Conservation (phyloP, 2,797 vertebrate genomes). For the Sparidentex hasta region DNA sequence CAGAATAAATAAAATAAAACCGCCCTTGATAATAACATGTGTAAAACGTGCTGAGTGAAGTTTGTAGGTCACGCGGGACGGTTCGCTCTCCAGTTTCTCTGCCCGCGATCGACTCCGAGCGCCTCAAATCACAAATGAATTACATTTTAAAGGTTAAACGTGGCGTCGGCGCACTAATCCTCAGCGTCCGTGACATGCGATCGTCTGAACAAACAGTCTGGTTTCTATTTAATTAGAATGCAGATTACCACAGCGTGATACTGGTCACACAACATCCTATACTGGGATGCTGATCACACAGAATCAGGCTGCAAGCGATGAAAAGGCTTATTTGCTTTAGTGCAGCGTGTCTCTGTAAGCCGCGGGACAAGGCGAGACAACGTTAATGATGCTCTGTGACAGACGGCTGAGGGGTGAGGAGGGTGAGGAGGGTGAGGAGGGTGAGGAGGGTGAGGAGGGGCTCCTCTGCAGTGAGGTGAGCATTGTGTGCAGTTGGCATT, state of each 20-base stretch:
- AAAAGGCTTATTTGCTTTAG: constrained; percentile 72
- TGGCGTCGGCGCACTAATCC: constrained; percentile 52
- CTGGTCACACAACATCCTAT: constrained; percentile 7
- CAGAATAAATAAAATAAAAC: not conserved
- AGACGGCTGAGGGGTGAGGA: constrained; percentile 18
- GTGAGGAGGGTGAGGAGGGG: constrained; percentile 7
- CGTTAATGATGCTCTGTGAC: constrained; percentile 71
- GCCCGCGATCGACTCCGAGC: not conserved
- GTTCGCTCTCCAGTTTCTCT: not conserved
- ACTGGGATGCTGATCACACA: constrained; percentile 20
- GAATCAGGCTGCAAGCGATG: constrained; percentile 38
- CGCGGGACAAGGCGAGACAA: constrained; percentile 54
- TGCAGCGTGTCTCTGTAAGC: constrained; percentile 61
- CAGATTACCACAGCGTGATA: constrained; percentile 42
- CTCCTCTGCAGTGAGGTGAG: constrained; percentile 50
- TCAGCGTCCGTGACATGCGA: constrained; percentile 57
- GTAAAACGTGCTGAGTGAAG: not conserved
- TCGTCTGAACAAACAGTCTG: constrained; percentile 66
- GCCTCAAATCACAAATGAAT: constrained; percentile 61
- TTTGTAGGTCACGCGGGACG: not conserved
- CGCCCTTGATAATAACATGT: not conserved
- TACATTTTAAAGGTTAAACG: constrained; percentile 65
- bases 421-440: constrained; percentile 5
- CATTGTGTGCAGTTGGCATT: constrained; percentile 59
- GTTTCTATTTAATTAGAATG: constrained; percentile 61